phyloP scores from a whole-genome alignment of 2,113 vertebrate genomes.

The Gallinago paraguaiae region DNA sequence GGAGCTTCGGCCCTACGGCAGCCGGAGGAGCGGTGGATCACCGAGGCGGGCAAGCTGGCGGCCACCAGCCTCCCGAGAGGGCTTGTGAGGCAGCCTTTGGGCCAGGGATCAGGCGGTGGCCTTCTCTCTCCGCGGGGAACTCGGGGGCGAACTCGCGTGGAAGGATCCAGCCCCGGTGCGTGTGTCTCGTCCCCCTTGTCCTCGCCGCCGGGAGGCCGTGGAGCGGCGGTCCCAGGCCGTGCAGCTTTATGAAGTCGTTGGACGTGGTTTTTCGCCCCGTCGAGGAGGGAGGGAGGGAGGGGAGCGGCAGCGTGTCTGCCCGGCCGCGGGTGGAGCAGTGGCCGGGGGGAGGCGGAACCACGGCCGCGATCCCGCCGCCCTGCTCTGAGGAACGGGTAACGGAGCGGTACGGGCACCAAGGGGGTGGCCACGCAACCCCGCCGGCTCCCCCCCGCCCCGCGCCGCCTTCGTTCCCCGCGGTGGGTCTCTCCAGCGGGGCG shows the following conservation, averaged over 20 bases:
- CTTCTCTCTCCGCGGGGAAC: background rate
- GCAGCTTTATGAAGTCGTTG: fast-evolving
- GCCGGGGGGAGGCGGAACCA: background rate
- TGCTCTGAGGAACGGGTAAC: background rate
- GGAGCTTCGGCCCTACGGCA: background rate
- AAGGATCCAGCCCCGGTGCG: fast-evolving
- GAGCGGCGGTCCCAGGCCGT: background rate
- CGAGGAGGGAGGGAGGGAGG: background rate
- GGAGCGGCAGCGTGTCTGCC: too few species aligned
- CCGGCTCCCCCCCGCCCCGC: background rate
- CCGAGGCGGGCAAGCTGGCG: background rate
- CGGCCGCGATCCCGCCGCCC: background rate
- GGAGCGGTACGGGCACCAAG: background rate
- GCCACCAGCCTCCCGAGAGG: background rate
- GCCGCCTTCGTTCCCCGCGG: background rate
- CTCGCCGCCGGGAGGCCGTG: background rate
- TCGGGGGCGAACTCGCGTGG: background rate
- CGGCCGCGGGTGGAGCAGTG: background rate
- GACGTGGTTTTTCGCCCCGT: background rate
- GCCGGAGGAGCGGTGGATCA: fast-evolving
- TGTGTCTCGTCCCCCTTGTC: too few species aligned
- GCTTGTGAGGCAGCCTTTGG: background rate
- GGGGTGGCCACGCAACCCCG: background rate
- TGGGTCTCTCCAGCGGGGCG: background rate
- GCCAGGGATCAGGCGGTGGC: background rate